A percentile compares a stretch with the other conserved stretches of the same genome.
Evolutionary conservation across 2,113 vertebrate genomes (phyloP).

Genomic region (Ceyx margarethae): DNA sequence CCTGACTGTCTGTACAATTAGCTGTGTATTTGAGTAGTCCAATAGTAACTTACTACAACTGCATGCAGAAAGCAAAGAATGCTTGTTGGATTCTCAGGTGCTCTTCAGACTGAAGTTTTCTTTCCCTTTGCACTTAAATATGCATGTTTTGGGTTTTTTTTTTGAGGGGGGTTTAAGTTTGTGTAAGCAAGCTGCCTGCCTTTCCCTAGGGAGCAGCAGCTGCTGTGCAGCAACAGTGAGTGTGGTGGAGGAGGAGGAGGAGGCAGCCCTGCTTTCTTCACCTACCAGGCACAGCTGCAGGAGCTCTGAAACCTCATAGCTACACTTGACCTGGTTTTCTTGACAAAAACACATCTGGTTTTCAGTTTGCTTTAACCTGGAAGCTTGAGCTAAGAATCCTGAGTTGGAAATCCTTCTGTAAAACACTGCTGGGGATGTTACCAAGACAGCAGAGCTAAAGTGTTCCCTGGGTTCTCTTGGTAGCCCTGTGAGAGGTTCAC

Average conservation of each 20-base stretch:
- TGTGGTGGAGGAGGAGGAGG: neutral
- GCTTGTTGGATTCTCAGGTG: neutral
- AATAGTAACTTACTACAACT: fast-evolving
- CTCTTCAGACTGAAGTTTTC: neutral
- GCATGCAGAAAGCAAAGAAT: neutral
- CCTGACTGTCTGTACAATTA: fast-evolving
- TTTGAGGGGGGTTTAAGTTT: neutral
- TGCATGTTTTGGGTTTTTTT: neutral
- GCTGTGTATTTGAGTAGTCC: neutral
- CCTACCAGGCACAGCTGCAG: neutral
- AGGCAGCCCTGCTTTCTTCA: neutral
- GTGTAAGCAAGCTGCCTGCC: neutral
- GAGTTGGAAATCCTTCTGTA: neutral
- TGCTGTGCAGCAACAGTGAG: neutral
- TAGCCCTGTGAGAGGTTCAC: neutral
- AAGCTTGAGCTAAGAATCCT: neutral
- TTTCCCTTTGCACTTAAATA: neutral
- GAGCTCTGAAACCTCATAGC: neutral
- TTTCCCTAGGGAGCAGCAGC: neutral
- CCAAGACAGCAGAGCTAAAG: neutral
- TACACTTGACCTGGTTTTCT: constrained; percentile 40
- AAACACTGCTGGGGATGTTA: neutral
- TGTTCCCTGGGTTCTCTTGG: fast-evolving
- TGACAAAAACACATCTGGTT: constrained; percentile 35
- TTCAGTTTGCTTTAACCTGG: constrained; percentile 2